Percentiles rank a stretch among this genome's conserved stretches.
phyloP scores from a whole-genome alignment of 2,797 vertebrate genomes.

The Nyctibius grandis region DNA sequence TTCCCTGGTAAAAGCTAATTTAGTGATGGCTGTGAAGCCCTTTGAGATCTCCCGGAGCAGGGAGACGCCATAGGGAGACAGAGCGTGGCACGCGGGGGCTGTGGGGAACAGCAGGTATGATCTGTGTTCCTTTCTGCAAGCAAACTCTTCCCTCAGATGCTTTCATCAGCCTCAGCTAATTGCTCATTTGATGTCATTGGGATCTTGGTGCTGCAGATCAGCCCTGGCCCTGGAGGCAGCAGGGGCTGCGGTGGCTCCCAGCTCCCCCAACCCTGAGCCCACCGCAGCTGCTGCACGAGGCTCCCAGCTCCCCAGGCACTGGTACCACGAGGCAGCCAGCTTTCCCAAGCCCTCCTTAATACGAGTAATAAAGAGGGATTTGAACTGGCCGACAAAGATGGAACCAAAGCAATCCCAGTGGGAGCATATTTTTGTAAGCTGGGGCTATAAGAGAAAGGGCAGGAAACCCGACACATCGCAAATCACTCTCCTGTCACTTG shows the following conservation, averaged over 20 bases:
- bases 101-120: not conserved
- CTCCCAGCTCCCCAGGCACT: not conserved
- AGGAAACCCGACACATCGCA: conserved; percentile 31
- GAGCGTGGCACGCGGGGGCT: fast-evolving
- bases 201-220: not conserved
- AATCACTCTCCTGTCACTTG: conserved; percentile 47
- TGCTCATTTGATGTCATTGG: not conserved
- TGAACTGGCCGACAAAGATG: not conserved
- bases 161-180: not conserved
- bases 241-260: not conserved
- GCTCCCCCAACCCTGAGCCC: fast-evolving
- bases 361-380: not conserved
- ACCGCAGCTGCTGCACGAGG: fast-evolving
- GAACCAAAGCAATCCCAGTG: not conserved
- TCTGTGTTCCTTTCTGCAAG: not conserved
- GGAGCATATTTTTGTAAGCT: conserved; percentile 34
- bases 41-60: not conserved
- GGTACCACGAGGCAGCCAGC: not conserved
- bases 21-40: not conserved
- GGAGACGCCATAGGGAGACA: not conserved
- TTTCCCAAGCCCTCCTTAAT: not conserved
- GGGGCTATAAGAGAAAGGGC: conserved; percentile 15
- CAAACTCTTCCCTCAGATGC: not conserved
- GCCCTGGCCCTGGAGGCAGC: not conserved
- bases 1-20: not conserved